Percentiles rank a stretch among this genome's conserved stretches.
Evolutionary conservation across 1,140 invertebrate genomes (phyloP).

Genomic region (Drosophila santomea): DNA sequence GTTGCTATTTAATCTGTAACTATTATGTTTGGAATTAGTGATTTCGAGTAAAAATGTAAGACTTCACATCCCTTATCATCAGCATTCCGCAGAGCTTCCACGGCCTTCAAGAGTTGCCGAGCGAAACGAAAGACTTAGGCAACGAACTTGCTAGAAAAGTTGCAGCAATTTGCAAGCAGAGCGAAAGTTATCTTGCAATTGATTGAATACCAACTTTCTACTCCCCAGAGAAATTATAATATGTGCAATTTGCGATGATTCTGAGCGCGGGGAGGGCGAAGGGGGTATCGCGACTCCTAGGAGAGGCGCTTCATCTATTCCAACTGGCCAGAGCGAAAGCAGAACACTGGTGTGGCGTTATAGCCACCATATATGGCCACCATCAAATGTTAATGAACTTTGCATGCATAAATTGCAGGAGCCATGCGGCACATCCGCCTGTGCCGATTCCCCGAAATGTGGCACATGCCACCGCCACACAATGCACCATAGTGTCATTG

Average conservation of each 20-base stretch:
- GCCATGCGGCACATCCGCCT: background rate
- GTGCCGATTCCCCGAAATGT: background rate
- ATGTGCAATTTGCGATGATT: constrained; percentile 77
- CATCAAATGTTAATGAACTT: constrained; percentile 64
- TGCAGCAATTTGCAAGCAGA: constrained; percentile 60
- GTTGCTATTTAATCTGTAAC: too few species aligned
- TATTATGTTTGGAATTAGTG: too few species aligned
- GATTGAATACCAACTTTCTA: constrained; percentile 79
- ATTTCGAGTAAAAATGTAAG: background rate
- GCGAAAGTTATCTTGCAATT: constrained; percentile 78
- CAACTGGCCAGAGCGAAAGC: constrained; percentile 69
- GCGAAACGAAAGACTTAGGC: constrained; percentile 62
- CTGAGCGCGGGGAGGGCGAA: constrained; percentile 23
- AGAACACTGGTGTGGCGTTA: constrained; percentile 59
- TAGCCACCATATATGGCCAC: background rate
- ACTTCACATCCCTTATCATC: background rate
- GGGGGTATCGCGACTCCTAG: background rate
- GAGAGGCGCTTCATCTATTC: constrained; percentile 14
- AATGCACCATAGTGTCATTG: constrained; percentile 11
- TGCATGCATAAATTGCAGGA: constrained; percentile 1
- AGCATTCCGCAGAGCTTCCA: background rate
- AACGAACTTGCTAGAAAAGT: constrained; percentile 71
- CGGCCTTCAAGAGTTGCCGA: background rate
- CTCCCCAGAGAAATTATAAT: constrained; percentile 73
- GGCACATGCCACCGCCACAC: background rate